Conservation (phyloP, 2,797 vertebrate genomes). For the Diglossa cyanea region DNA sequence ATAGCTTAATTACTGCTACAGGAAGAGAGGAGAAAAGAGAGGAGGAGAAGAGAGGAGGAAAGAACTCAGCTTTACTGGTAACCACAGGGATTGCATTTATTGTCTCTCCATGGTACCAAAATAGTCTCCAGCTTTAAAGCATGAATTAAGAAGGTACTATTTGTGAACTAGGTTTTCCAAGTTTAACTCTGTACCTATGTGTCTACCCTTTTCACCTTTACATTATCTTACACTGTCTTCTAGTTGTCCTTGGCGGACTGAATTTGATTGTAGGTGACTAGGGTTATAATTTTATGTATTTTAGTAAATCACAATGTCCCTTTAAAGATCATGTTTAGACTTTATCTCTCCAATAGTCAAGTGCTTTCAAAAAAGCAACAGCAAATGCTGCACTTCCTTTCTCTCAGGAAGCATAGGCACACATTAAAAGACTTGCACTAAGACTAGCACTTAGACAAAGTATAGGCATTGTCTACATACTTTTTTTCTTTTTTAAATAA, state of each 20-base stretch:
- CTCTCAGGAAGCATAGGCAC: background rate
- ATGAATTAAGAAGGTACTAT: background rate
- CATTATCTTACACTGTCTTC: background rate
- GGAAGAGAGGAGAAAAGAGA: background rate
- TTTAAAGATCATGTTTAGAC: background rate
- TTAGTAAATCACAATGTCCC: background rate
- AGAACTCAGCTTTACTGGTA: background rate
- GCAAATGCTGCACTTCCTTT: background rate
- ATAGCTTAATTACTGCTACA: background rate
- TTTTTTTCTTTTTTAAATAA: background rate
- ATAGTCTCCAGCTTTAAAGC: background rate
- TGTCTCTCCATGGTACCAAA: background rate
- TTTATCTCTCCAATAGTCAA: background rate
- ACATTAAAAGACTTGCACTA: background rate
- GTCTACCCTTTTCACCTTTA: background rate
- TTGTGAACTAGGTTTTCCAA: background rate
- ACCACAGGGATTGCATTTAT: background rate
- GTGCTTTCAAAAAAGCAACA: background rate
- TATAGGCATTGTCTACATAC: rapidly evolving
- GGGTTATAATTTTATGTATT: background rate
- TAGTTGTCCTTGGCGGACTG: background rate
- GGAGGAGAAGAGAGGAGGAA: background rate
- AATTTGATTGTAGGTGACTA: background rate
- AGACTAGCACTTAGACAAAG: background rate
- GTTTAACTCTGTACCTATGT: background rate